Percentiles rank a stretch among this genome's conserved stretches.
Evolutionary conservation across 2,888 invertebrate species (phyloP).

Genomic region (Chaetoderma sp.): DNA sequence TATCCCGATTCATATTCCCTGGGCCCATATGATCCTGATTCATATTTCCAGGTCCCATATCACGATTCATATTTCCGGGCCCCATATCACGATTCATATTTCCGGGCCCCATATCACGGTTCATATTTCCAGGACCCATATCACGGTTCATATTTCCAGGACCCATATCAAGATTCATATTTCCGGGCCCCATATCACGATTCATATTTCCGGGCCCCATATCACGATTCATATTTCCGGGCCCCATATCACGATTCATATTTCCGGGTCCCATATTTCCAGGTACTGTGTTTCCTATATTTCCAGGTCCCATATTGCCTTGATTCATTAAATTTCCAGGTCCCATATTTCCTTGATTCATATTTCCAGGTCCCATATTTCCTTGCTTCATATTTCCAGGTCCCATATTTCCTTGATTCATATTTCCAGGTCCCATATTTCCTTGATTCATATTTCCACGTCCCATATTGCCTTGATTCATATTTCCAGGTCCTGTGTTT

Average conservation of each 20-base stretch:
- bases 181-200: slow-evolving; percentile 1
- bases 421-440: background rate
- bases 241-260: background rate
- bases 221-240: background rate
- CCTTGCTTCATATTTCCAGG: slow-evolving; percentile 3
- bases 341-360: slow-evolving; percentile 15
- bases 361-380: background rate
- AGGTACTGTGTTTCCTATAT: no score
- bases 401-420: background rate
- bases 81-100: slow-evolving; percentile 29
- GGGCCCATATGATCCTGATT: slow-evolving; percentile 16
- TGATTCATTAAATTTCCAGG: background rate
- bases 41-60: slow-evolving; percentile 2
- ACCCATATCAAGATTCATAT: background rate
- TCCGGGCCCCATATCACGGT: slow-evolving; percentile 25
- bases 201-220: background rate
- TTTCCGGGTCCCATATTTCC: slow-evolving; percentile 11
- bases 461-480: slow-evolving; percentile 4
- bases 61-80: slow-evolving; percentile 26
- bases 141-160: slow-evolving; percentile 1
- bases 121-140: no score
- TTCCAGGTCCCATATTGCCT: slow-evolving; percentile 11
- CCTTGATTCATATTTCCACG: background rate
- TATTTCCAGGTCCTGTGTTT: background rate
- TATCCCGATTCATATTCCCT: slow-evolving; percentile 19